phyloP scores from a whole-genome alignment of 2,797 vertebrate species.

The Ispidina lecontei region DNA sequence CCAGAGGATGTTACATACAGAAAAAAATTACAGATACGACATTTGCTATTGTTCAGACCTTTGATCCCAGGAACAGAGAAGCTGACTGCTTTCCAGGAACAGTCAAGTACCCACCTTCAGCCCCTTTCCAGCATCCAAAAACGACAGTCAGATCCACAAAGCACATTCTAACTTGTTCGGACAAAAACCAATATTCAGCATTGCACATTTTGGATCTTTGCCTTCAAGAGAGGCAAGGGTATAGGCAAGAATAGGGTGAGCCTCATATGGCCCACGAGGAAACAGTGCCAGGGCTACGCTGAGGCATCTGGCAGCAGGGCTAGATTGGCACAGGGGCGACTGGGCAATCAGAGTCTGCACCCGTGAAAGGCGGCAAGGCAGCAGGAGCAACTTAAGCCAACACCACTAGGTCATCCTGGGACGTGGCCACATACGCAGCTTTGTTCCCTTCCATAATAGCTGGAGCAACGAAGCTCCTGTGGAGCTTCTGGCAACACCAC shows the following conservation, averaged over 20 bases:
- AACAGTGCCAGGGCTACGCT: background rate
- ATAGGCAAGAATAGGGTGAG: background rate
- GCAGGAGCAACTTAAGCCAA: background rate
- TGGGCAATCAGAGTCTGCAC: accelerated
- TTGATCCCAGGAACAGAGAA: background rate
- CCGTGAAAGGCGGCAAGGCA: accelerated
- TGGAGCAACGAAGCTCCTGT: background rate
- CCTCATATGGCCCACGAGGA: background rate
- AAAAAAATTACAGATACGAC: background rate
- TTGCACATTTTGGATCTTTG: background rate
- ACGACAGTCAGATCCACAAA: background rate
- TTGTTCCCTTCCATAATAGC: background rate
- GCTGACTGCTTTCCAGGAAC: slow-evolving; percentile 30
- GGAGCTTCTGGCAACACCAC: slow-evolving; percentile 15
- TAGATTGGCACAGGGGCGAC: background rate
- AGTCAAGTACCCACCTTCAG: background rate
- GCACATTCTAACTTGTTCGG: accelerated
- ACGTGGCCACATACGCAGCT: background rate
- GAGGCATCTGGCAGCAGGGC: background rate
- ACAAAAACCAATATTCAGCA: background rate
- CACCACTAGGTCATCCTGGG: background rate
- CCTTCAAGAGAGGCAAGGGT: background rate
- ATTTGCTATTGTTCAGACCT: background rate
- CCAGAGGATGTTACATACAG: background rate
- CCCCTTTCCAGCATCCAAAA: background rate